phyloP scores from a whole-genome alignment of 1,140 invertebrate genomes.

The Zelostemma sp. region DNA sequence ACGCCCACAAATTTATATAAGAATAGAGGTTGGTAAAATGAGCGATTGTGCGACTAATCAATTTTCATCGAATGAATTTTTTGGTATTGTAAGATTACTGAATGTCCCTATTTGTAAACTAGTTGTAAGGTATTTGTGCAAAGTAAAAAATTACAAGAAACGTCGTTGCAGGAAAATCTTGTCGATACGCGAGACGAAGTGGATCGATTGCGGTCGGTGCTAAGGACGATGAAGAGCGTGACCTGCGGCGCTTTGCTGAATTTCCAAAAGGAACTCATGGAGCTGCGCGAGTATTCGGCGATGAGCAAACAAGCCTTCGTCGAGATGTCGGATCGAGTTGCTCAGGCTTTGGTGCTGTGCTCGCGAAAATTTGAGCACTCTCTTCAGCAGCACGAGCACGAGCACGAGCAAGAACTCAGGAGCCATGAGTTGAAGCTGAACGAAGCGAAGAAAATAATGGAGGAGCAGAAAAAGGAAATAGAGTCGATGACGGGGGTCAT shows the following conservation, averaged over 20 bases:
- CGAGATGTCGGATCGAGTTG: conserved; percentile 71
- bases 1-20: background rate
- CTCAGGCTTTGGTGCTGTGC: conserved; percentile 70
- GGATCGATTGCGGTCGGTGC: conserved; percentile 57
- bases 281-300: conserved; percentile 70
- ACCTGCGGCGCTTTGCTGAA: conserved; percentile 69
- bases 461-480: conserved; percentile 73
- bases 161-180: conserved; percentile 66
- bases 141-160: too few species aligned
- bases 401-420: conserved; percentile 61
- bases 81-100: too few species aligned
- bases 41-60: too few species aligned
- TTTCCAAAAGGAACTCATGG: conserved; percentile 74
- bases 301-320: conserved; percentile 70
- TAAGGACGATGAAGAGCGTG: conserved; percentile 56
- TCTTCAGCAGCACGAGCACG: conserved; percentile 73
- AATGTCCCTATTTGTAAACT: too few species aligned
- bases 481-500: conserved; percentile 57
- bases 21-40: too few species aligned
- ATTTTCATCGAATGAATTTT: too few species aligned
- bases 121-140: too few species aligned
- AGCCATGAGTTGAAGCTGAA: conserved; percentile 78
- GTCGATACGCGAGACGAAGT: conserved; percentile 64
- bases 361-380: conserved; percentile 70
- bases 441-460: conserved; percentile 72